A percentile compares a stretch with the other conserved stretches of the same genome.
phyloP scores from a whole-genome alignment of 2,888 invertebrate genomes.

The Chirona hameri region DNA sequence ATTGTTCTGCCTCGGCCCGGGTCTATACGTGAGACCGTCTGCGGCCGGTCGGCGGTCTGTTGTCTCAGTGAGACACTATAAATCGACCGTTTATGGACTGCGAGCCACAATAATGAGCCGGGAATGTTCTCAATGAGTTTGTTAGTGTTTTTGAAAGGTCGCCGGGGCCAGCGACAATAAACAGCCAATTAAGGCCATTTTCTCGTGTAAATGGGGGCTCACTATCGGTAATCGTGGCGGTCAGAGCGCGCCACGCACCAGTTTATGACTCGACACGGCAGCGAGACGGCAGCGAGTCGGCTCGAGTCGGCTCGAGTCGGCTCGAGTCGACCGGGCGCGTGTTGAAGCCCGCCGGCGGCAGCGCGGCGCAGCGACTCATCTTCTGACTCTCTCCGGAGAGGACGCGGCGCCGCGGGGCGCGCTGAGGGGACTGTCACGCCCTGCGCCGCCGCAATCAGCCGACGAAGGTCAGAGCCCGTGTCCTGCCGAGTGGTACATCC shows the following conservation, averaged over 20 bases:
- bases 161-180: background rate
- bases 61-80: background rate
- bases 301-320: background rate
- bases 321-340: too few species aligned
- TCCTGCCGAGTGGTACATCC: background rate
- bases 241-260: background rate
- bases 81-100: conserved; percentile 3
- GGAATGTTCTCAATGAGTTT: background rate
- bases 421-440: too few species aligned
- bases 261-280: background rate
- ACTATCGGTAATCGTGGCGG: background rate
- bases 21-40: background rate
- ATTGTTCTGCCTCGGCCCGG: background rate
- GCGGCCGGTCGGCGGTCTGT: background rate
- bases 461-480: background rate
- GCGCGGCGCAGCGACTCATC: too few species aligned
- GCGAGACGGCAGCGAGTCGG: too few species aligned
- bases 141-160: conserved; percentile 1
- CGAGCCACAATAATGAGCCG: background rate
- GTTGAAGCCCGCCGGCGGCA: too few species aligned
- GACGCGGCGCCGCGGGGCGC: too few species aligned
- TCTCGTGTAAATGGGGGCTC: background rate
- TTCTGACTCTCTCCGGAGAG: too few species aligned
- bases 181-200: background rate
- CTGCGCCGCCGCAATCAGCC: background rate